Evolutionary conservation across 2,888 invertebrate species (phyloP), one percentile per base, ranked within the genome.

Genomic region (Phalangium opilio): DNA sequence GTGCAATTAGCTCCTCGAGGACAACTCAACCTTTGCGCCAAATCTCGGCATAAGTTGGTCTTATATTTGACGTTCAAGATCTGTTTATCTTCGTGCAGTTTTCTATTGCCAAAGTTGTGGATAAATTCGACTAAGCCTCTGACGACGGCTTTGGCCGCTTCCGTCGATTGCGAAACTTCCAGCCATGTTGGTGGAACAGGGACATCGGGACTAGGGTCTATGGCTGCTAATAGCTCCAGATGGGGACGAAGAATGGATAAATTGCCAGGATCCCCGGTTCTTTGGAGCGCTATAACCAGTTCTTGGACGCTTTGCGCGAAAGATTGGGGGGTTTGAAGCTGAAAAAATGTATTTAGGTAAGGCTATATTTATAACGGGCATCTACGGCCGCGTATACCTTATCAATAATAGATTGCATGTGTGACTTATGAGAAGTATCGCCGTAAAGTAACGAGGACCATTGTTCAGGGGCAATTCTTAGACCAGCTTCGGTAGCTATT

Each of bases 361-460:
- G n/a, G n/a, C n/a, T n/a, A n/a, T n/a, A n/a, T n/a, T n/a, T n/a
- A n/a, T n/a, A n/a, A n/a, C n/a, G n/a, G n/a, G n/a, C n/a, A n/a
- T n/a, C n/a, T n/a, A n/a, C n/a, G n/a, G n/a, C n/a, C n/a, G n/a
- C n/a, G n/a, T n/a, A n/a, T n/a, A 70, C 66, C 59, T 67, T 67
- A 57, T 73, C 73, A 52, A 73, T 70, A 46, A 73, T 70, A 8
- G 69, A 69, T 69, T 98, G 96, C 95, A 98, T 98, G 64, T 96
- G 91, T 8, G 90, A 87, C 63, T 95, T 95, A 64, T 95, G 95
- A 3, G 78, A 77, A 0, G 84, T 81, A 64, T 98, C 96, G 1
- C 96, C 96, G 63, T 96, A 98, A 1, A 98, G 70, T 41, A 98
- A 68, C 0, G 93, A 85, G 2, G 91, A 91, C 96, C 96, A 98